Percentiles rank a stretch among this genome's conserved stretches.
These are phyloP conservation scores for Drosophila busckii DNA, from an alignment of 1,140 invertebrate genomes.

Conservation along the genomic window DNA sequence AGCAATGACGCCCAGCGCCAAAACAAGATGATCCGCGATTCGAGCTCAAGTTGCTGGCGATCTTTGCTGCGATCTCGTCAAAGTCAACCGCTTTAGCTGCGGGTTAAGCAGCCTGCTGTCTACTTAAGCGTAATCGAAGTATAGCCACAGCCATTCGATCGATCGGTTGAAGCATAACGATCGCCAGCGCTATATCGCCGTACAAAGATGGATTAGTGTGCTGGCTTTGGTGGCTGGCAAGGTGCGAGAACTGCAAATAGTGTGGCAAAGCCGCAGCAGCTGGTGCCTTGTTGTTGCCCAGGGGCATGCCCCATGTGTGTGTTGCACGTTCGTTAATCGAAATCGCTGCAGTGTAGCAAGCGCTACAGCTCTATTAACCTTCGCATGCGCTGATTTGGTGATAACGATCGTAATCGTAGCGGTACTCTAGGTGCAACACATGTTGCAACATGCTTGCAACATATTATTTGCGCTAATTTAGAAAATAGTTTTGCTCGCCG, in stretches of 20 bases:
- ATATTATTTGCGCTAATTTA: conserved; percentile 69
- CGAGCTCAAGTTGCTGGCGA: conserved; percentile 2
- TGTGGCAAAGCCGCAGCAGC: conserved; percentile 46
- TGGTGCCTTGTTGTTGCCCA: conserved; percentile 51
- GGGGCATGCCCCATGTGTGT: conserved; percentile 39
- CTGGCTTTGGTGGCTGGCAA: conserved; percentile 49
- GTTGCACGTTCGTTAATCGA: conserved; percentile 29
- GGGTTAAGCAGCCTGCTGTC: conserved; percentile 71
- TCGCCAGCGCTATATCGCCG: conserved; percentile 17
- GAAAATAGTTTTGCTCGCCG: conserved; percentile 51
- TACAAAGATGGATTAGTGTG: conserved; percentile 61
- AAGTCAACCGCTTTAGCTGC: conserved; percentile 76
- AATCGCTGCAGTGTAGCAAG: conserved; percentile 26
- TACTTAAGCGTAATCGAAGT: conserved; percentile 71
- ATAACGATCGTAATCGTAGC: conserved; percentile 72
- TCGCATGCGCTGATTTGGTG: conserved; percentile 68
- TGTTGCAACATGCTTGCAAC: conserved; percentile 43
- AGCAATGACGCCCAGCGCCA: conserved; percentile 57
- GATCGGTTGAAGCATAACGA: too few relatives aligned
- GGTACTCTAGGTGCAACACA: conserved; percentile 65
- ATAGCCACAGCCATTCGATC: too few relatives aligned
- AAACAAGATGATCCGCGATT: conserved; percentile 53
- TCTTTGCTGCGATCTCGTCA: conserved; percentile 36
- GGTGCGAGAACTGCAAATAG: conserved; percentile 71
- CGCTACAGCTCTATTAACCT: conserved; percentile 74